These are phyloP conservation scores for Metacarcinus magister DNA, from an alignment of 2,888 invertebrate species.

Conservation along the genomic window DNA sequence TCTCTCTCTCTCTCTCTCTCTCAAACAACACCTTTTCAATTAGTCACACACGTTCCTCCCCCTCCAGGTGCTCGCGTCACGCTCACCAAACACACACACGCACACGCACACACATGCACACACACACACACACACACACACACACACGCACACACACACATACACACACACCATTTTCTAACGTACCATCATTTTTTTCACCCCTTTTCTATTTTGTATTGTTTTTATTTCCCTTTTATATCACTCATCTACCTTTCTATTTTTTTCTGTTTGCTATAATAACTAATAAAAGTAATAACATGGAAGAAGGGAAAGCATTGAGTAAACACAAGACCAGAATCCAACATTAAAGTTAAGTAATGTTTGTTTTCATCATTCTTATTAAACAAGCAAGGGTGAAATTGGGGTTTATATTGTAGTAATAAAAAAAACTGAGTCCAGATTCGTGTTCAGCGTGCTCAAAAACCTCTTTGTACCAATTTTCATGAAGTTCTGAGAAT, in stretches of 20 bases:
- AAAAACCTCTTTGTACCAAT: no score
- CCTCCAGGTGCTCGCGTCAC: background rate
- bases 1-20: conserved; percentile 59
- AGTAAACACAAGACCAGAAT: no score
- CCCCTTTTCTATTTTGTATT: background rate
- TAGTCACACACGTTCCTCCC: conserved; percentile 39
- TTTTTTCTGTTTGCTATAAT: background rate
- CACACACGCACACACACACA: no score
- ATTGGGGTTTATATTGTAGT: no score
- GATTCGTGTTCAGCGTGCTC: no score
- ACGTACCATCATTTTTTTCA: background rate
- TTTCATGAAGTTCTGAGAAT: background rate
- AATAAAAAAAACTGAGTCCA: no score
- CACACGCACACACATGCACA: conserved; percentile 33
- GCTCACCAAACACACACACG: conserved; percentile 45
- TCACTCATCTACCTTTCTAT: background rate
- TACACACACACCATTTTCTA: background rate
- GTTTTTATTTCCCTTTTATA: background rate
- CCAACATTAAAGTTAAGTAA: no score
- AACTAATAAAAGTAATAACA: no score
- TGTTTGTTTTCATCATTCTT: no score
- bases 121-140: conserved; percentile 28
- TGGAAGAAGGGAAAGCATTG: no score
- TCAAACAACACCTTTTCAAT: conserved; percentile 41
- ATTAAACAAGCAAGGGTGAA: no score